A percentile compares a stretch with the other conserved stretches of the same genome.
These are phyloP conservation scores for Sitobion miscanthi DNA, from an alignment of 1,140 invertebrate species.

Conservation along the genomic window DNA sequence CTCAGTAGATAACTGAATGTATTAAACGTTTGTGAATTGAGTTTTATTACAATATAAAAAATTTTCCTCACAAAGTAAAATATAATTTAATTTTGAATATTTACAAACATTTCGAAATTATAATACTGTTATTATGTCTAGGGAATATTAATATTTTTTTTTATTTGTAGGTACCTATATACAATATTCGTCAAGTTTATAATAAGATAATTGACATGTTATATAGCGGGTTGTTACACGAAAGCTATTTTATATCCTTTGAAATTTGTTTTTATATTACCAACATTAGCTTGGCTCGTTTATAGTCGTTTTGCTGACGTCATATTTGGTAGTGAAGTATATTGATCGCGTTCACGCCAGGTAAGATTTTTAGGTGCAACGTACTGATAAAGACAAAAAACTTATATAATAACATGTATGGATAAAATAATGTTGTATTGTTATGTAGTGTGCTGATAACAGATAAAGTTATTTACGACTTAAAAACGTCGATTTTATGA, in stretches of 20 bases:
- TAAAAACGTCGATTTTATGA: not conserved
- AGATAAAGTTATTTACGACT: not conserved
- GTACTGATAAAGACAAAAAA: not conserved
- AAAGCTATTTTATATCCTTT: conserved; percentile 19
- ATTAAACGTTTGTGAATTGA: not conserved
- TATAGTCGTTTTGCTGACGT: conserved; percentile 53
- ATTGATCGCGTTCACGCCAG: conserved; percentile 50
- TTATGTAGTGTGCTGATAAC: not conserved
- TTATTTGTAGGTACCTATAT: not conserved
- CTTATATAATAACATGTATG: not conserved
- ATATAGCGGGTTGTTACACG: not conserved
- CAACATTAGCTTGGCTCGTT: conserved; percentile 26
- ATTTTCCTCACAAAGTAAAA: not conserved
- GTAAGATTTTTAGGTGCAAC: conserved; percentile 54
- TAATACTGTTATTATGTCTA: not conserved
- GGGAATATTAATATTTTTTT: not conserved
- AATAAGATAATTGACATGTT: conserved; percentile 11
- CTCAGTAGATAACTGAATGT: not conserved
- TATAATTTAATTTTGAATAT: not conserved
- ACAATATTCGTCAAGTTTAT: conserved; percentile 21
- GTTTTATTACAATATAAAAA: not conserved
- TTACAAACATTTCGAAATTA: not conserved
- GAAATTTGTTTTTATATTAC: conserved; percentile 47
- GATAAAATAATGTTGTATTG: not conserved
- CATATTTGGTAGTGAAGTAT: conserved; percentile 54